Percentiles rank a stretch among this genome's conserved stretches.
phyloP scores from a whole-genome alignment of 2,888 invertebrate species.

The Eilema sororculum region DNA sequence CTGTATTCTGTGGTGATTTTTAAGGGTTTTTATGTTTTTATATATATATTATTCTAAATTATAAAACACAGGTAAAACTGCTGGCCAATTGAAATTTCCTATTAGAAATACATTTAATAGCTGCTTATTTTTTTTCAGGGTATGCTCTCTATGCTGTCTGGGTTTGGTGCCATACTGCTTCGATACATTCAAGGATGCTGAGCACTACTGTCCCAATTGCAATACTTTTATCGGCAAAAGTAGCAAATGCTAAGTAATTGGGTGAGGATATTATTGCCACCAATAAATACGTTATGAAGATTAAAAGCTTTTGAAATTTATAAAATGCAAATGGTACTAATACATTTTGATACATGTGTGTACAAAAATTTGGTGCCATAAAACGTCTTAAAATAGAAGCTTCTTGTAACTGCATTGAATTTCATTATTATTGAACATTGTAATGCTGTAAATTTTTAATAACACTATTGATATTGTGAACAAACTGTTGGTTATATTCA shows the following conservation, averaged over 20 bases:
- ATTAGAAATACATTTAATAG: neutral
- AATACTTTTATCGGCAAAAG: constrained; percentile 82
- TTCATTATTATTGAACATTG: constrained; percentile 22
- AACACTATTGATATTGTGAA: neutral
- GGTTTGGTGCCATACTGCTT: constrained; percentile 83
- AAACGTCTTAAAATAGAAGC: constrained; percentile 16
- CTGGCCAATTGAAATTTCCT: neutral
- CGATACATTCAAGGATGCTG: constrained; percentile 83
- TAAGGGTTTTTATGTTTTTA: neutral
- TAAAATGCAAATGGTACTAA: constrained; percentile 23
- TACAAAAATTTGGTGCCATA: constrained; percentile 44
- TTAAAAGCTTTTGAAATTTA: constrained; percentile 21
- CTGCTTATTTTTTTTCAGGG: constrained; percentile 64
- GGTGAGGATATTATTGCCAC: constrained; percentile 9
- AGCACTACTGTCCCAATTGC: constrained; percentile 84
- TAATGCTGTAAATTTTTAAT: neutral
- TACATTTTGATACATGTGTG: constrained; percentile 16
- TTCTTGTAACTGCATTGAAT: constrained; percentile 29
- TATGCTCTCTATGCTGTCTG: constrained; percentile 82
- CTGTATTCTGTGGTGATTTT: too few species aligned
- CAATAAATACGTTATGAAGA: constrained; percentile 24
- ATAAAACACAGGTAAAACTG: neutral
- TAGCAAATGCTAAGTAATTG: constrained; percentile 72
- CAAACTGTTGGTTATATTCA: constrained; percentile 6
- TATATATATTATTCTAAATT: neutral